These are phyloP conservation scores for Melanotaenia pygmaea DNA, from an alignment of 2,797 vertebrate genomes.

Conservation along the genomic window DNA sequence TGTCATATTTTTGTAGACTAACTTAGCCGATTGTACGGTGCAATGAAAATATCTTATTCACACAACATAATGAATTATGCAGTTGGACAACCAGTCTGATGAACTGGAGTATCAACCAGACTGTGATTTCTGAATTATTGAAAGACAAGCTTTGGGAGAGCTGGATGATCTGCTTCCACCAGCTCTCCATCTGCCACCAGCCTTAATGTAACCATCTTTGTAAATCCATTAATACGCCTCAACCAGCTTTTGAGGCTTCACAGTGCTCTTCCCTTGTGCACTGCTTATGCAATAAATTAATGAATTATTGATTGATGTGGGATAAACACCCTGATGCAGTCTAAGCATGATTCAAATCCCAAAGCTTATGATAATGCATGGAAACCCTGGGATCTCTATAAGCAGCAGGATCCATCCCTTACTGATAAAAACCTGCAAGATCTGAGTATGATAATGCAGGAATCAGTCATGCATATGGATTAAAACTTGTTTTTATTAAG, in stretches of 20 bases:
- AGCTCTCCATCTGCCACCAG: constrained; percentile 54
- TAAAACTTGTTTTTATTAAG: background rate
- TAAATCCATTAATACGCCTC: constrained; percentile 61
- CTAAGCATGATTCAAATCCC: constrained; percentile 23
- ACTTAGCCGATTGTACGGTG: background rate
- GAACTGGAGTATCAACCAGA: constrained; percentile 45
- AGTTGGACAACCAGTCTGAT: constrained; percentile 38
- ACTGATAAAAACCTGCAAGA: background rate
- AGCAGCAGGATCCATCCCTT: background rate
- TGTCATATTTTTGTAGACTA: constrained; percentile 29
- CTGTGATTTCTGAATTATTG: constrained; percentile 67
- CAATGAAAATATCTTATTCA: constrained; percentile 42
- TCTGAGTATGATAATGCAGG: background rate
- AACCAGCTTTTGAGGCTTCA: constrained; percentile 28
- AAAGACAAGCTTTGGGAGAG: constrained; percentile 45
- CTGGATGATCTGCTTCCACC: constrained; percentile 49
- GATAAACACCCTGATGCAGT: constrained; percentile 54
- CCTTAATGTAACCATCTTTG: constrained; percentile 56
- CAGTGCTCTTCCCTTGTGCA: constrained; percentile 32
- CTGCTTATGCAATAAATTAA: constrained; percentile 62
- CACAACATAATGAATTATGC: constrained; percentile 63
- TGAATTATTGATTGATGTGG: constrained; percentile 67
- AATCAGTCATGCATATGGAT: background rate
- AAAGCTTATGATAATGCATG: constrained; percentile 11
- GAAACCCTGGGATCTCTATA: constrained; percentile 1